These are phyloP conservation scores for Ephialtes manifestator DNA, from an alignment of 2,888 invertebrate species.

Conservation along the genomic window DNA sequence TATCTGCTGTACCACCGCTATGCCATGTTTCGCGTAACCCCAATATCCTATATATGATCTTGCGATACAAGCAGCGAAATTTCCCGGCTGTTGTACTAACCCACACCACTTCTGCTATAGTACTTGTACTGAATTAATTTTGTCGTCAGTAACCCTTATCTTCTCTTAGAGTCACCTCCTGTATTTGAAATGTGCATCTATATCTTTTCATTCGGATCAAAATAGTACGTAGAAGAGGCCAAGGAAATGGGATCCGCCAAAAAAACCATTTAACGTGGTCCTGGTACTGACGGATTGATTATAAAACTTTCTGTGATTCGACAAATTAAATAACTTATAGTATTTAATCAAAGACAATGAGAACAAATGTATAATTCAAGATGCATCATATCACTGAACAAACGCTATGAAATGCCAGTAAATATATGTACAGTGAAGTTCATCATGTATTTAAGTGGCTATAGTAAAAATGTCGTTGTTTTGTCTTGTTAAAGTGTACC, in stretches of 20 bases:
- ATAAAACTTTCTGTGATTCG: no score
- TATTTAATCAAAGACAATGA: no score
- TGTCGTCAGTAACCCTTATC: no score
- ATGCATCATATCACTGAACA: no score
- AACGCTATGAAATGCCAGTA: no score
- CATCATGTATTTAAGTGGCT: no score
- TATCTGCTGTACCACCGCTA: neutral
- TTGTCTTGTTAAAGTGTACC: neutral
- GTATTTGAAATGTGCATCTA: neutral
- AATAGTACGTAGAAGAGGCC: no score
- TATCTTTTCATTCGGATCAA: neutral
- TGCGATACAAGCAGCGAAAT: neutral
- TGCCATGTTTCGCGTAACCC: neutral
- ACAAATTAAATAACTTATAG: no score
- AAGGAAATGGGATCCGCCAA: no score
- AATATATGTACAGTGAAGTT: no score
- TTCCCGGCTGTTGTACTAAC: neutral
- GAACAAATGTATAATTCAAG: no score
- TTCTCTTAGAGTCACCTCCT: neutral
- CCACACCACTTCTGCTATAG: neutral
- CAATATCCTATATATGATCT: neutral
- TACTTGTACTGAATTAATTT: neutral
- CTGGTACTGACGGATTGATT: neutral
- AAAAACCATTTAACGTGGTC: no score
- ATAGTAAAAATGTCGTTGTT: slow-evolving; percentile 1